phyloP scores from a whole-genome alignment of 2,888 invertebrate species.

The Cinara cedri region DNA sequence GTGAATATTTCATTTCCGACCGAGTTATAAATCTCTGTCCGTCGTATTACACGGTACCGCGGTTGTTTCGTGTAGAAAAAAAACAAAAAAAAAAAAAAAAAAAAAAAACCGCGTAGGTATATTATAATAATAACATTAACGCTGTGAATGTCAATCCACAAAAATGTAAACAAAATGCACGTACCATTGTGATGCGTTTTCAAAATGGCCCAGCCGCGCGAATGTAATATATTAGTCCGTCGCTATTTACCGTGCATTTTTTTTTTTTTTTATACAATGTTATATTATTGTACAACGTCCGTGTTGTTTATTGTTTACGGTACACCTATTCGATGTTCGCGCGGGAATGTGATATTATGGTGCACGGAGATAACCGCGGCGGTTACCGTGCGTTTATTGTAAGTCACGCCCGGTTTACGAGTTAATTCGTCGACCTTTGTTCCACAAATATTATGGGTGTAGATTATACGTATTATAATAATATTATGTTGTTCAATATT shows the following conservation, averaged over 20 bases:
- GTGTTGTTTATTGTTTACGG: neutral
- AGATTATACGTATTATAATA: too few relatives aligned
- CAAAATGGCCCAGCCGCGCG: neutral
- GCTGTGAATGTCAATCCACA: constrained; percentile 16
- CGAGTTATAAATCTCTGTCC: constrained; percentile 36
- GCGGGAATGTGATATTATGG: neutral
- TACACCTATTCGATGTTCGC: neutral
- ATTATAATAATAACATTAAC: constrained; percentile 1
- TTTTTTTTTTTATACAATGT: too few relatives aligned
- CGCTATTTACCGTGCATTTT: too few relatives aligned
- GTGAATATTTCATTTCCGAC: constrained; percentile 41
- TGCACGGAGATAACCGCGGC: too few relatives aligned
- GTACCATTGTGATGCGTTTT: constrained; percentile 6
- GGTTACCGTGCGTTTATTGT: neutral
- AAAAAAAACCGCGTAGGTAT: too few relatives aligned
- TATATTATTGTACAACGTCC: neutral
- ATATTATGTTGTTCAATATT: too few relatives aligned
- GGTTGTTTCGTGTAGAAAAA: constrained; percentile 10
- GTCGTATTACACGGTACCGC: neutral
- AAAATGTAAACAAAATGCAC: constrained; percentile 31
- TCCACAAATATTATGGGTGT: neutral
- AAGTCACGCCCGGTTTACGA: neutral
- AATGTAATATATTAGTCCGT: neutral
- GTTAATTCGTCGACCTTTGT: neutral
- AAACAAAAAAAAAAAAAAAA: too few relatives aligned